Conservation (phyloP, 1,140 invertebrate species). For the Himalopsyche phryganea region DNA sequence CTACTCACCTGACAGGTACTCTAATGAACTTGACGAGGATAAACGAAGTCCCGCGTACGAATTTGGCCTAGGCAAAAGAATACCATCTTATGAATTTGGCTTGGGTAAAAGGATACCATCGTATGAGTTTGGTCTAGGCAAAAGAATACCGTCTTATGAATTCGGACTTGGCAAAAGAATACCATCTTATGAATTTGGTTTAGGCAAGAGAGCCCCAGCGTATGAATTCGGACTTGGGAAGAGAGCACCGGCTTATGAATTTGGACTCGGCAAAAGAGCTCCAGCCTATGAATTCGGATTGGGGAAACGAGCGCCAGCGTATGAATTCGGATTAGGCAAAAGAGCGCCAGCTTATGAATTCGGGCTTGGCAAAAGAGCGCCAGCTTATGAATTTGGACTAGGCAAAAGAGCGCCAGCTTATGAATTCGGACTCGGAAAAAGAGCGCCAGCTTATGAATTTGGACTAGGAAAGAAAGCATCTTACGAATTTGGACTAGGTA, state of each 20-base stretch:
- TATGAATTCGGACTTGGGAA: slow-evolving; percentile 48
- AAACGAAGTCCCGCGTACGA: slow-evolving; percentile 41
- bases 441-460: slow-evolving; percentile 48
- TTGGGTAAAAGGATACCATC: slow-evolving; percentile 41
- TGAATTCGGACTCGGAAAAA: slow-evolving; percentile 35
- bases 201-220: slow-evolving; percentile 42
- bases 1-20: slow-evolving; percentile 42
- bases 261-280: slow-evolving; percentile 39
- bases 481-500: slow-evolving; percentile 38
- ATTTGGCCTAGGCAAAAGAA: slow-evolving; percentile 44
- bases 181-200: slow-evolving; percentile 32
- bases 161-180: slow-evolving; percentile 44
- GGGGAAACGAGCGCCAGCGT: slow-evolving; percentile 44
- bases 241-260: slow-evolving; percentile 46
- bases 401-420: slow-evolving; percentile 13
- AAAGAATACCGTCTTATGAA: slow-evolving; percentile 40
- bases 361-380: slow-evolving; percentile 44
- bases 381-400: slow-evolving; percentile 30
- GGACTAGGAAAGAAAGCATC: slow-evolving; percentile 48
- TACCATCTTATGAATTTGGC: slow-evolving; percentile 27
- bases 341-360: slow-evolving; percentile 47
- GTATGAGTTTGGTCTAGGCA: slow-evolving; percentile 49
- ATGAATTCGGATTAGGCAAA: slow-evolving; percentile 38
- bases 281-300: slow-evolving; percentile 50
- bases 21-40: background rate